Evolutionary conservation across 2,888 invertebrate species (phyloP), one percentile per base, ranked within the genome.

Genomic region (Erebia epiphron): DNA sequence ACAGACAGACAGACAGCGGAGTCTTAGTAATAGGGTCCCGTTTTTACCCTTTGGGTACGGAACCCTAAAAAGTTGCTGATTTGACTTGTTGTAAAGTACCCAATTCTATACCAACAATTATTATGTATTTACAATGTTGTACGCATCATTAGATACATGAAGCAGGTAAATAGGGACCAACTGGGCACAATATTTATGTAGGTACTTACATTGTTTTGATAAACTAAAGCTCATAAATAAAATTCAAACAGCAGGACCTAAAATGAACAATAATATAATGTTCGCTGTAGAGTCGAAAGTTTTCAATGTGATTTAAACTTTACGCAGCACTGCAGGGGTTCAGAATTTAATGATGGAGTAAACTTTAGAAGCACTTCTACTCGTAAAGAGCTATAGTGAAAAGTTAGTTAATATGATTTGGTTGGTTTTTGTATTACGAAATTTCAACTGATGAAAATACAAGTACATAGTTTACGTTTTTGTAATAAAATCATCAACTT

Each of bases 221-320:
- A 18, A 54, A 18, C 16, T 54, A 54, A 54, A 16, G 8, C 10
- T 11, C 21, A 21, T 54, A 9, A 54, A 26, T 26, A 54, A 54
- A 35, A 35, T 7, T 35, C 35, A 57, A 35, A 57, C 26, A 57
- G 21, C 13, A n/a, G n/a, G n/a, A 41, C 58, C 16, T n/a, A 58
- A 35, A 41, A 58, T 58, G 7, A 57, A 26, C 26, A 46, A n/a
- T 35, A 58, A 8, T 26, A 18, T 21, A 26, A 57, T n/a, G 57
- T 58, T 41, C 16, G 41, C n/a, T 58, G 41, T 41, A 8, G 35
- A 35, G 11, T 11, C 14, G 13, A 58, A 41, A 58, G 58, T 58
- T 58, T 8, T n/a, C 10, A 58, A 58, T 41, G 35, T 58, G 58
- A 35, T 35, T 41, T n/a, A 41, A n/a, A 58, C n/a, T 58, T 58